Evolutionary conservation across 2,888 invertebrate species (phyloP), one percentile per base, ranked within the genome.

Genomic region (Synanthedon formicaeformis): DNA sequence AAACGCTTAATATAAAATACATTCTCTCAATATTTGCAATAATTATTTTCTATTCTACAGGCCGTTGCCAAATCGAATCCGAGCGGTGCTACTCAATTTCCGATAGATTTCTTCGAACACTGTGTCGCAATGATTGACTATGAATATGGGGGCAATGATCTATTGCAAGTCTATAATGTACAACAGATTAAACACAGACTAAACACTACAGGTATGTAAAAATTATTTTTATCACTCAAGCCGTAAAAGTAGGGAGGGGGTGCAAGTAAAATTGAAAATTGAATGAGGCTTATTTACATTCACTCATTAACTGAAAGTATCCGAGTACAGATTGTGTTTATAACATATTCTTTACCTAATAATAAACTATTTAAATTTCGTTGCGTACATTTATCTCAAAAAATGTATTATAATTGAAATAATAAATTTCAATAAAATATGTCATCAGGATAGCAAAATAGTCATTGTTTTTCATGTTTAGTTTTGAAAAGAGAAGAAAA

Each of bases 61-160:
- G 70, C 71, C 13, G 88, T 90, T 2, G 72, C 74, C 5, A 87
- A 85, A 61, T 70, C 86, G 1, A 80, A 63, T 51, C 71, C 76
- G 1, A 92, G 90, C 41, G 92, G 92, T 40, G 88, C 91, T 1
- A 91, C 95, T 0, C 90, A 92, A 45, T 97, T 98, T 78, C 96
- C 98, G 0, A 93, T 97, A 41, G 99, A 99, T 75, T 98, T 98
- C 89, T 99, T 99, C 78, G 98, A 99, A 75, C 95, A 97, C 71
- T 97, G 97, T 74, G 93, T 94, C 53, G 91, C 92, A 10, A 92
- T 98, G 91, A 94, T 93, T 59, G 98, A 98, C 66, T 92, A 98
- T 0, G 98, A 98, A 76, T 96, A 95, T 70, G 97, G 97, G 10
- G 98, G 98, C 8, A 96, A 96, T 72, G 98, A 98, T 81, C 83